Conservation (phyloP, 2,888 invertebrate species). For the Chaitophorus viminalis region DNA sequence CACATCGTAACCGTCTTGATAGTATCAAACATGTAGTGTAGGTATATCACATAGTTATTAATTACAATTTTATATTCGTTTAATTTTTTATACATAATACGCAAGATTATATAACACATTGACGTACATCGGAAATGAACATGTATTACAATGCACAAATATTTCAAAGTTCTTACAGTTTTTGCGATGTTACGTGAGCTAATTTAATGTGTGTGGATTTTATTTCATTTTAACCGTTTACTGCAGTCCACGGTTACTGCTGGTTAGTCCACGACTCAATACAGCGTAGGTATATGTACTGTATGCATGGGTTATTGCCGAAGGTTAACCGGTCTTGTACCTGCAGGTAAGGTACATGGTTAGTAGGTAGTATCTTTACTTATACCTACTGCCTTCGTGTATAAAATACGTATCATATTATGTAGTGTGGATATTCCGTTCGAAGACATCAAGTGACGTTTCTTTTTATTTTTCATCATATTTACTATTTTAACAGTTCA, state of each 20-base stretch:
- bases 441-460: background rate
- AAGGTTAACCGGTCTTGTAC: conserved; percentile 25
- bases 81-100: background rate
- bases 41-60: background rate
- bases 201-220: background rate
- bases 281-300: background rate
- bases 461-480: background rate
- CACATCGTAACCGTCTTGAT: background rate
- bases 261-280: too few relatives aligned
- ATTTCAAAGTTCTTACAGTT: background rate
- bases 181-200: background rate
- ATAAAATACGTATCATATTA: background rate
- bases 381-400: background rate
- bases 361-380: background rate
- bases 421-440: background rate
- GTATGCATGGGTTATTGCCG: background rate
- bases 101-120: too few relatives aligned
- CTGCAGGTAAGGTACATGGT: background rate
- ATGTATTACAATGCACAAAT: background rate
- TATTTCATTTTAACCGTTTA: background rate
- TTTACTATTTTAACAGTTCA: too few relatives aligned
- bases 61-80: background rate
- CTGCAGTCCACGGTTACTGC: background rate
- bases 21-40: background rate
- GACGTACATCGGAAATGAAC: background rate